These are phyloP conservation scores for Brachionus koreanus DNA, from an alignment of 1,140 invertebrate genomes.

Conservation along the genomic window DNA sequence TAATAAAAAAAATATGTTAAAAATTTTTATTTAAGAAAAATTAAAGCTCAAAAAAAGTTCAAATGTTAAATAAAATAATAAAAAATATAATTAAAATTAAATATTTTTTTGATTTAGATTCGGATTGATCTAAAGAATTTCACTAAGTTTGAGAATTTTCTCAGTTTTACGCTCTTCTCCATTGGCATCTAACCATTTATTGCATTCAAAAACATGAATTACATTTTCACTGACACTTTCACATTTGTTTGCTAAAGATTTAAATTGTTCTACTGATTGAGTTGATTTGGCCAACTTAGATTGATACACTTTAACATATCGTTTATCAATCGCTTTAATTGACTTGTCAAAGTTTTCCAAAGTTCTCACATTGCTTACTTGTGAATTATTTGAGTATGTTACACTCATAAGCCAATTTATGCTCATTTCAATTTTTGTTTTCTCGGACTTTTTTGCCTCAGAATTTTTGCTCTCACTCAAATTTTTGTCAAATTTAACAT, in stretches of 20 bases:
- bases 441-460: background rate
- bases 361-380: background rate
- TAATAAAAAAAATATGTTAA: too few relatives aligned
- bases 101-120: background rate
- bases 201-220: constrained; percentile 55
- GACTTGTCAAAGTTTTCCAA: constrained; percentile 28
- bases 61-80: too few relatives aligned
- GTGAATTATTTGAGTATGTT: background rate
- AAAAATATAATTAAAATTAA: too few relatives aligned
- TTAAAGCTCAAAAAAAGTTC: too few relatives aligned
- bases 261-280: background rate
- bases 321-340: background rate
- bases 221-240: constrained; percentile 55
- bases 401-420: constrained; percentile 29
- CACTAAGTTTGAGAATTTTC: constrained; percentile 53
- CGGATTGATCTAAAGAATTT: constrained; percentile 46
- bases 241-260: background rate
- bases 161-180: constrained; percentile 55
- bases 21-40: too few relatives aligned
- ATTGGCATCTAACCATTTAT: constrained; percentile 54
- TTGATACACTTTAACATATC: constrained; percentile 47
- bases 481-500: constrained; percentile 40
- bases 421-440: constrained; percentile 28
- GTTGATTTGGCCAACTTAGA: background rate
- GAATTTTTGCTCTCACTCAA: background rate